Evolutionary conservation across 2,113 vertebrate genomes (phyloP).

Genomic region (Indicator indicator): DNA sequence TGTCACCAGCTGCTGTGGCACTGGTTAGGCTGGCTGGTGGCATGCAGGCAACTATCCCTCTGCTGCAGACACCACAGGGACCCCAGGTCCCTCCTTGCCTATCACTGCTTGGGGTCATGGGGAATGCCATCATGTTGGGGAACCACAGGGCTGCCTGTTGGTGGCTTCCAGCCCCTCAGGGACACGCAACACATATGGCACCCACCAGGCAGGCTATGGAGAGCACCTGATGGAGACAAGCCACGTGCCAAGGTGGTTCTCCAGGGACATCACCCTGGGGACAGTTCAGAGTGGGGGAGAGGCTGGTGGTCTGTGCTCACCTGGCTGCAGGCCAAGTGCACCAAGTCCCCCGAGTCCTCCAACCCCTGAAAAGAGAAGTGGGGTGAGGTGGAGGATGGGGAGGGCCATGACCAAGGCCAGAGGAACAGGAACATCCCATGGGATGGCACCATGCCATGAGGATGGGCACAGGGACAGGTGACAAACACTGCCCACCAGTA

Average conservation of each 20-base stretch:
- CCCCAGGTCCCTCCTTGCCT: background rate
- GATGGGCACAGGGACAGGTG: accelerated
- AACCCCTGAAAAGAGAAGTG: slow-evolving; percentile 51
- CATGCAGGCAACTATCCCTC: background rate
- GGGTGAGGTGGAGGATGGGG: background rate
- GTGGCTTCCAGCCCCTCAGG: background rate
- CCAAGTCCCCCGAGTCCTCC: slow-evolving; percentile 57
- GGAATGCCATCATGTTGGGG: background rate
- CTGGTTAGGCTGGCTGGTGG: background rate
- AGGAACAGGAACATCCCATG: accelerated
- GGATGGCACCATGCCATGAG: accelerated
- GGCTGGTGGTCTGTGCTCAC: slow-evolving; percentile 13
- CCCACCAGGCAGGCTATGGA: background rate
- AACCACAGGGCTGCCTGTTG: background rate
- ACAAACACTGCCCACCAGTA: background rate
- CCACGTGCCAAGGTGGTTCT: accelerated
- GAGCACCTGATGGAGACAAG: background rate
- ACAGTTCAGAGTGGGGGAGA: accelerated
- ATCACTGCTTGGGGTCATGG: accelerated
- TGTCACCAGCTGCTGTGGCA: background rate
- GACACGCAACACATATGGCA: background rate
- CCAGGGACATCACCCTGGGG: accelerated
- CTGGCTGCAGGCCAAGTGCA: slow-evolving; percentile 59
- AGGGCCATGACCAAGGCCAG: accelerated
- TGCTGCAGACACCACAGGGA: background rate